phyloP scores from a whole-genome alignment of 2,113 vertebrate genomes.

The Colius striatus region DNA sequence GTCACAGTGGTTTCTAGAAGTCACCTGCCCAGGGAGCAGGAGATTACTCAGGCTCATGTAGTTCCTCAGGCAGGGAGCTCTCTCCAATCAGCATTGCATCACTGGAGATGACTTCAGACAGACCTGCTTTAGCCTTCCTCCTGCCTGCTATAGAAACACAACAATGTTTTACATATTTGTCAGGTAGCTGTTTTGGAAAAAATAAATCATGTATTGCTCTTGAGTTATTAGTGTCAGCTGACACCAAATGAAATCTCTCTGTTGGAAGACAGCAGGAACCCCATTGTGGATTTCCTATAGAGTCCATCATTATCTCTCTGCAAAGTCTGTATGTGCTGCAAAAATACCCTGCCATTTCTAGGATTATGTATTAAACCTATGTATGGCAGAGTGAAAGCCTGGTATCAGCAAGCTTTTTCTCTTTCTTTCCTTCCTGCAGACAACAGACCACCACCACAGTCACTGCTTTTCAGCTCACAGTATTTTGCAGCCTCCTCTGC shows the following conservation, averaged over 20 bases:
- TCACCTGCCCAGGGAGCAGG: background rate
- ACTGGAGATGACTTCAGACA: background rate
- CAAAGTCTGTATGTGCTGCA: background rate
- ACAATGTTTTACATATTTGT: background rate
- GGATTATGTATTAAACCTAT: background rate
- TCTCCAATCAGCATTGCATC: background rate
- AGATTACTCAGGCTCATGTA: fast-evolving
- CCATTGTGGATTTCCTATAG: background rate
- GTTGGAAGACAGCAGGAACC: background rate
- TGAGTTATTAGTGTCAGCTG: background rate
- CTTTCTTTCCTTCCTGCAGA: background rate
- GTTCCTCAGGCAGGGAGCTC: background rate
- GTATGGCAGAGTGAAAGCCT: background rate
- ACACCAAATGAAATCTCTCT: background rate
- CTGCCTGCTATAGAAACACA: fast-evolving
- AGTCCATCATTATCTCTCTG: background rate
- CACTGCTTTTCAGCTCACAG: background rate
- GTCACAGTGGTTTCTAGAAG: background rate
- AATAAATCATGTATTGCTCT: background rate
- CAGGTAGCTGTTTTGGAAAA: background rate
- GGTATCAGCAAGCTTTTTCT: background rate
- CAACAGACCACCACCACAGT: background rate
- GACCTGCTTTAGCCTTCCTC: background rate
- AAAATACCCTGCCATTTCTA: background rate
- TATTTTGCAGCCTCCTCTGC: background rate